Conservation (phyloP, 2,113 vertebrate species). For the Recurvirostra avosetta region DNA sequence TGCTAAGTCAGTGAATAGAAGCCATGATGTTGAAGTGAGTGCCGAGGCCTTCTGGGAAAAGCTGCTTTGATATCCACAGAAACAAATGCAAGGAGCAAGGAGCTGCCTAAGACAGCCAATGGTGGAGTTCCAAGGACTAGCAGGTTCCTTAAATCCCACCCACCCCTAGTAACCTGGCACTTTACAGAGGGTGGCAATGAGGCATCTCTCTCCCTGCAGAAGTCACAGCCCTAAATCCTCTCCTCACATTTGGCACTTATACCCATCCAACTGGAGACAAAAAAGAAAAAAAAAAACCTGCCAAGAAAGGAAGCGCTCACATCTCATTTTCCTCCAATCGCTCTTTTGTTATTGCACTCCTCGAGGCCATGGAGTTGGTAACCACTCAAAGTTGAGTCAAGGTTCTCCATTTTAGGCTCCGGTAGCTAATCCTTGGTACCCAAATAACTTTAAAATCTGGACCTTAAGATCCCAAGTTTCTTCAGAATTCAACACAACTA, state of each 20-base stretch:
- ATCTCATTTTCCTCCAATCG: background rate
- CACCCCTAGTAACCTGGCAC: background rate
- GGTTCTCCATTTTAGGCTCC: background rate
- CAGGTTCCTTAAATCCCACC: background rate
- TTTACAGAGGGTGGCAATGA: background rate
- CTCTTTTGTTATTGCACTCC: background rate
- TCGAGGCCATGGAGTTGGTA: background rate
- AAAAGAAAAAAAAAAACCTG: background rate
- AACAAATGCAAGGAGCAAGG: accelerated
- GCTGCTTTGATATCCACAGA: background rate
- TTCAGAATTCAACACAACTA: background rate
- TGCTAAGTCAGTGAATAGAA: background rate
- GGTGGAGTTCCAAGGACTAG: background rate
- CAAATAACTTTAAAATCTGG: background rate
- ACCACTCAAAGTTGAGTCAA: background rate
- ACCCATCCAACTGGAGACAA: background rate
- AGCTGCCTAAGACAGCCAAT: background rate
- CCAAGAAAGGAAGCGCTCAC: background rate
- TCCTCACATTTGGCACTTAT: background rate
- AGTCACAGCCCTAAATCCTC: background rate
- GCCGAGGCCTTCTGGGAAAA: background rate
- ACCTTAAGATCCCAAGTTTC: background rate
- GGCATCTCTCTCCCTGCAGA: background rate
- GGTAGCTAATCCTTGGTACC: background rate
- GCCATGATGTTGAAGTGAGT: background rate